Conservation (phyloP, 2,888 invertebrate species). For the Willowsia nigromaculata region DNA sequence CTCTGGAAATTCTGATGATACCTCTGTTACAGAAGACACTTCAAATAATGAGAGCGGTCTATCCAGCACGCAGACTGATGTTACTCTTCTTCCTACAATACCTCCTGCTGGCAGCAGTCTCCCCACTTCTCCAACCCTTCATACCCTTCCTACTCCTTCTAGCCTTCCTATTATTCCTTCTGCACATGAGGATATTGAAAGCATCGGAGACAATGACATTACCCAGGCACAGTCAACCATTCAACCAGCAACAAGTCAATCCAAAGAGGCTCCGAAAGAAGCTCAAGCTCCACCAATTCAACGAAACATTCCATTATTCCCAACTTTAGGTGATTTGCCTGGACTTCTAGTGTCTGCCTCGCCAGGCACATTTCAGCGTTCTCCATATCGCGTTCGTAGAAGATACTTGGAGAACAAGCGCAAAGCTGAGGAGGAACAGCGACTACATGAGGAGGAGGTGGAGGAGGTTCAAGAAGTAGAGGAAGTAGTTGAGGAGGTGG, state of each 20-base stretch:
- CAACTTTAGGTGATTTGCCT: conserved; percentile 47
- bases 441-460: neutral
- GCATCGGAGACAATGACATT: too few species aligned
- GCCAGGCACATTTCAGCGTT: neutral
- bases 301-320: neutral
- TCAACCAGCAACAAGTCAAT: too few species aligned
- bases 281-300: neutral
- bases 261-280: too few species aligned
- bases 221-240: too few species aligned
- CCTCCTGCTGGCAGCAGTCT: too few species aligned
- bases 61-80: too few species aligned
- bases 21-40: neutral
- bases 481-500: neutral
- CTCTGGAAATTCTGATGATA: neutral
- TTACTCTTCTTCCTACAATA: too few species aligned
- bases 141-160: too few species aligned
- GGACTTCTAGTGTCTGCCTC: conserved; percentile 8
- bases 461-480: neutral
- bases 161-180: too few species aligned
- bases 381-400: neutral
- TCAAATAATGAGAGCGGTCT: neutral
- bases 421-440: neutral
- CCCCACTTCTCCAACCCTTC: too few species aligned
- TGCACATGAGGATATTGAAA: too few species aligned
- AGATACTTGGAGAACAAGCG: neutral